phyloP scores from a whole-genome alignment of 2,797 vertebrate genomes.

The Rhodeus uyekii region DNA sequence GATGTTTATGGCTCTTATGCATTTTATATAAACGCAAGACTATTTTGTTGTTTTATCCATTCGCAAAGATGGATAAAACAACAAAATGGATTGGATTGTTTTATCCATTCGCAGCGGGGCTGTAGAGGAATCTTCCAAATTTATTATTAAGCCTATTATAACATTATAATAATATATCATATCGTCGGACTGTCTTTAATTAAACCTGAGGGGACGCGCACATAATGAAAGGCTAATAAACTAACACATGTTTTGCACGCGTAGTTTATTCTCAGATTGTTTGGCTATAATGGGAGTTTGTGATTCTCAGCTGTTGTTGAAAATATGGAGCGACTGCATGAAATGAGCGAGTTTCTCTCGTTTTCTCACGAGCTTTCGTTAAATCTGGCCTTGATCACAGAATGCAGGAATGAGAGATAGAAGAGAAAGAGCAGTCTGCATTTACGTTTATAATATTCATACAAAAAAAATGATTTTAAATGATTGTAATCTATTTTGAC shows the following conservation, averaged over 20 bases:
- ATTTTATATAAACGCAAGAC: no score
- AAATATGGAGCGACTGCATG: neutral
- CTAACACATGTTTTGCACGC: neutral
- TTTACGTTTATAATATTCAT: neutral
- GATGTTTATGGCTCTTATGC: neutral
- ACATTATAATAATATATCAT: neutral
- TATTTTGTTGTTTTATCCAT: no score
- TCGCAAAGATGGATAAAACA: no score
- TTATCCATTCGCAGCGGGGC: no score
- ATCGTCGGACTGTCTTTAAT: no score
- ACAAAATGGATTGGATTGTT: no score
- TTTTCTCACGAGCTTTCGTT: neutral
- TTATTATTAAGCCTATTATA: neutral
- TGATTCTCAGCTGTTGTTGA: neutral
- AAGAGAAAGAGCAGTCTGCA: neutral
- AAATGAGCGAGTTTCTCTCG: neutral
- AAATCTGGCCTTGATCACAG: neutral
- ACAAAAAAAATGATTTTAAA: neutral
- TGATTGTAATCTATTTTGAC: neutral
- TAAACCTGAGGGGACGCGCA: neutral
- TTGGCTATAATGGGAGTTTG: no score
- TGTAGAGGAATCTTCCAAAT: neutral
- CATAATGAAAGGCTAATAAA: neutral
- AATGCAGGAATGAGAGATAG: neutral
- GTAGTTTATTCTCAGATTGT: neutral